Base-by-base conservation (phyloP, 2,797 vertebrate genomes). In the Phrynocephalus guinanensis region DNA sequence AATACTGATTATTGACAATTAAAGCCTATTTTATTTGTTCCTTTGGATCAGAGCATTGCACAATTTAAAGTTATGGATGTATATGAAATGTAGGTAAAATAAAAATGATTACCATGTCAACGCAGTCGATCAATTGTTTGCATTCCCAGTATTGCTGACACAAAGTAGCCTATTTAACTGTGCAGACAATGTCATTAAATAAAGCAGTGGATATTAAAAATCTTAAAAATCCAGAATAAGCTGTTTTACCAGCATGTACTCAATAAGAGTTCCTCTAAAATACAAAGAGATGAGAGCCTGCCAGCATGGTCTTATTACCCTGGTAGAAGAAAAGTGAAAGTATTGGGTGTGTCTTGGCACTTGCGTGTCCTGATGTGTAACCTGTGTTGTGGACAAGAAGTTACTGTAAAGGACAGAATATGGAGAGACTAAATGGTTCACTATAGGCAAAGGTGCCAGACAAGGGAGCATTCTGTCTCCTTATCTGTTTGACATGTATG, bases 281-380 rank as follows among this genome's bases (percentile, higher is more conserved):
- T 90, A 63, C 81, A 60, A 63, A 38, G 11, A 79, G 66, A 86
- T 91, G 87, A 93, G 92, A 91, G 90, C 52, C 89, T 93, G 89
- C 92, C 95, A 90, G 72, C 87, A 75, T 13, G 78, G 93, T 92
- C 89, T 92, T 89, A 94, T 92, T 88, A 93, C 63, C 52, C 24
- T 92, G 83, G 60, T 44, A 44, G 38, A 44, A 44, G 38, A 44
- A 44, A 44, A 44, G 5, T 44, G 38, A 44, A 44, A 44, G 38
- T 44, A 44, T 4, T 44, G 38, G 38, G 38, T 44, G 38, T 44
- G 38, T 5, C 38, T 44, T 44, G 38, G 38, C 38, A 44, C 38
- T 44, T 44, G 38, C 5, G 38, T 44, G 38, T 44, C 38, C 38
- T 44, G 38, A 44, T 44, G 38, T 44, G 38, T 44, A 44, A 44